A percentile compares a stretch with the other conserved stretches of the same genome.
Conservation (phyloP, 2,113 vertebrate species). For the Oxyruncus cristatus region DNA sequence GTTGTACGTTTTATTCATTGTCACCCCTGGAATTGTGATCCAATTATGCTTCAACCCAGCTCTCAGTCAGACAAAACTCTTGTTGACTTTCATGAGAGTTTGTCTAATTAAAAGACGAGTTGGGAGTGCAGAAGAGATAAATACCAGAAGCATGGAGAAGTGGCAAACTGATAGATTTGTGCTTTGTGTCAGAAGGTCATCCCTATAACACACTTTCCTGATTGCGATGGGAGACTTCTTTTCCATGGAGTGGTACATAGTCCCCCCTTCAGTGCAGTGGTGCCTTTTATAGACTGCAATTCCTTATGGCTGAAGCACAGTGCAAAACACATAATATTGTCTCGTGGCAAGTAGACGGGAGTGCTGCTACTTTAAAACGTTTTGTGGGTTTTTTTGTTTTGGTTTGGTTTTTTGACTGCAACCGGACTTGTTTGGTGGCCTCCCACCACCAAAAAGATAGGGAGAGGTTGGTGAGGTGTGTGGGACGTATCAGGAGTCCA, state of each 20-base stretch:
- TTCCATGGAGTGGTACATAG: slow-evolving; percentile 19
- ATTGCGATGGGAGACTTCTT: slow-evolving; percentile 57
- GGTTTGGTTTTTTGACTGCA: not conserved
- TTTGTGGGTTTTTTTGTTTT: not conserved
- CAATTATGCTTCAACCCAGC: slow-evolving; percentile 24
- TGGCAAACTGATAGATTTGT: slow-evolving; percentile 59
- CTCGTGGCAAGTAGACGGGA: not conserved
- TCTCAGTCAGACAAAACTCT: slow-evolving; percentile 45
- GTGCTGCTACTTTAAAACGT: not conserved
- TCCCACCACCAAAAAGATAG: not conserved
- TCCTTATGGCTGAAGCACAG: slow-evolving; percentile 28
- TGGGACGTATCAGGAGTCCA: not conserved
- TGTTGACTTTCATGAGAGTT: slow-evolving; percentile 63
- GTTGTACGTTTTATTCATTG: not conserved
- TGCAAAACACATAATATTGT: not conserved
- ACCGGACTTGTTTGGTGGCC: not conserved
- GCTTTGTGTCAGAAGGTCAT: slow-evolving; percentile 66
- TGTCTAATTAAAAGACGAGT: slow-evolving; percentile 55
- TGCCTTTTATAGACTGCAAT: slow-evolving; percentile 48
- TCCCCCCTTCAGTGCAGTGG: slow-evolving; percentile 31
- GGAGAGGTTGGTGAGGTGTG: not conserved
- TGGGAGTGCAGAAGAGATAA: slow-evolving; percentile 52
- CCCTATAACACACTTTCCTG: slow-evolving; percentile 51
- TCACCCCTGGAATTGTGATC: slow-evolving; percentile 34
- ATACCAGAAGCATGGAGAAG: slow-evolving; percentile 43